Percentiles rank a stretch among this genome's conserved stretches.
These are phyloP conservation scores for Caenorhabditis sp. DNA, from an alignment of 2,888 invertebrate species.

Conservation along the genomic window DNA sequence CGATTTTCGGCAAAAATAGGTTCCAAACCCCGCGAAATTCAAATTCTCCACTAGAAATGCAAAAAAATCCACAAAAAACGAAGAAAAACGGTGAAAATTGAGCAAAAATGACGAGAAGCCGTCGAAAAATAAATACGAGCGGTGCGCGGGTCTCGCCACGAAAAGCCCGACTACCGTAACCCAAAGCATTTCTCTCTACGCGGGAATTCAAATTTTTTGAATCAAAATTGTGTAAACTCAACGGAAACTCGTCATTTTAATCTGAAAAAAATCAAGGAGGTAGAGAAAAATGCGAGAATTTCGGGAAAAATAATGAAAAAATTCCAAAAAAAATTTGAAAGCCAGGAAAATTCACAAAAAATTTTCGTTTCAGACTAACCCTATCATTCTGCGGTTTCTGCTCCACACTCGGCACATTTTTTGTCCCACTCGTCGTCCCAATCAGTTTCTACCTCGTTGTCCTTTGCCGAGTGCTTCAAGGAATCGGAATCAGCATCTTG, in stretches of 20 bases:
- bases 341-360: background rate
- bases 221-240: background rate
- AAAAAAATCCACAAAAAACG: no score
- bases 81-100: conserved; percentile 2
- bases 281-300: background rate
- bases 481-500: conserved; percentile 38
- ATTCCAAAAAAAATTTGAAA: background rate
- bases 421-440: conserved; percentile 36
- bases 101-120: background rate
- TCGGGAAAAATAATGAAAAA: conserved; percentile 2
- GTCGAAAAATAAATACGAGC: conserved; percentile 19
- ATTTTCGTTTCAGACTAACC: conserved; percentile 30
- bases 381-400: conserved; percentile 49
- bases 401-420: conserved; percentile 51
- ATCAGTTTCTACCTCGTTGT: conserved; percentile 37
- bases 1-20: no score
- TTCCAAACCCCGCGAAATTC: background rate
- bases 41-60: background rate
- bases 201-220: background rate
- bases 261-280: background rate
- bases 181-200: conserved; percentile 19
- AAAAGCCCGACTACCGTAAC: conserved; percentile 26
- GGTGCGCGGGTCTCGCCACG: conserved; percentile 45
- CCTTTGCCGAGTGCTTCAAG: conserved; percentile 36
- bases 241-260: background rate